Evolutionary conservation across 1,140 invertebrate species (phyloP).

Genomic region (Wiebesia pumilae): DNA sequence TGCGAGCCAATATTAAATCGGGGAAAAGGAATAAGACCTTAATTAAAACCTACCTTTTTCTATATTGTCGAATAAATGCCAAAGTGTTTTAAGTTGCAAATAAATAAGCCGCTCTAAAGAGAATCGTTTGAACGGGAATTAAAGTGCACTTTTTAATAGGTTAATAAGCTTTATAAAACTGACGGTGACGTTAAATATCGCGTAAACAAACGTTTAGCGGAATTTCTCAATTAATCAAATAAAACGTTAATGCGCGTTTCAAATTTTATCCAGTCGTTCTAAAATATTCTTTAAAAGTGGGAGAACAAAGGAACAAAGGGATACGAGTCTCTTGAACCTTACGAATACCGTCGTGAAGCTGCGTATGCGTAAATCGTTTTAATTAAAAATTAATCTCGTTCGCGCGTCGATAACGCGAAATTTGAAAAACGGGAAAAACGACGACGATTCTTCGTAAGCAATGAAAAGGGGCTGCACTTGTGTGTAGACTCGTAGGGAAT

Average conservation of each 20-base stretch:
- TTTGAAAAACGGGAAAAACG: not conserved
- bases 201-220: not conserved
- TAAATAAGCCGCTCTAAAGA: not conserved
- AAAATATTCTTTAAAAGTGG: not conserved
- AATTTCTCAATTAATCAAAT: constrained; percentile 5
- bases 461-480: not conserved
- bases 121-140: not conserved
- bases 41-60: not conserved
- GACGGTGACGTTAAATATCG: not conserved
- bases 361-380: not conserved
- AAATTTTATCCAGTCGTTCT: not conserved
- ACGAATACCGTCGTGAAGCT: not conserved
- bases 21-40: not conserved
- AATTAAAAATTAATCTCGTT: not conserved
- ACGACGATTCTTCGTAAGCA: constrained; percentile 1
- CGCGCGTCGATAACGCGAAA: not conserved
- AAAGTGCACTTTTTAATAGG: not conserved
- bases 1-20: constrained; percentile 16
- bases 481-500: not conserved
- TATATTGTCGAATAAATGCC: not conserved
- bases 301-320: not conserved
- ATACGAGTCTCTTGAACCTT: not conserved
- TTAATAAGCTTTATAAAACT: not conserved
- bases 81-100: not conserved
- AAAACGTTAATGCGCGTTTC: not conserved